Evolutionary conservation across 2,797 vertebrate genomes (phyloP), one percentile per base, ranked within the genome.

Genomic region (Smutsia temminckii): DNA sequence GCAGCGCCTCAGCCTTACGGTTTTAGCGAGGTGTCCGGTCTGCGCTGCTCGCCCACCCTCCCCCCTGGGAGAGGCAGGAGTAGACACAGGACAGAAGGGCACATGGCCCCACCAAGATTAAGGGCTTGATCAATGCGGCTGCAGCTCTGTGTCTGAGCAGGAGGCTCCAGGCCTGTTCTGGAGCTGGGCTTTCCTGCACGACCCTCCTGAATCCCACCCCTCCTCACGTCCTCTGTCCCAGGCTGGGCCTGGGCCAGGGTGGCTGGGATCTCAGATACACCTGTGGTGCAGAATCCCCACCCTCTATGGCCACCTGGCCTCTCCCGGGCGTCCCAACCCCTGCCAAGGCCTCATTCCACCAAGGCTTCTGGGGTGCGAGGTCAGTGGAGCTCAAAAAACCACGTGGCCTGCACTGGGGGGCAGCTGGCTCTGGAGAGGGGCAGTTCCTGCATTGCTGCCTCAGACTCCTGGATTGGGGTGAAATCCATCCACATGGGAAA

Each of bases 341-440:
- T 11, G 11, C 46, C 46, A 46, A 46, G 46, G 9, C 46, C 46
- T 46, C 46, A 46, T 10, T 46, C 46, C 46, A 46, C 46, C 46
- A 11, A 12, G 46, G 46, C 10, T 10, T 12, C 46, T 46, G 46
- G 46, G 46, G 46, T 46, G 46, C 8, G 74, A 34, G 63, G 61
- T 23, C 13, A 6, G 13, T 0, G 0, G 34, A 17, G 14, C 61
- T 37, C 51, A 20, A 23, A 25, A 46, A 49, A 23, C 8, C 2
- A 0, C 32, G 32, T 34, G 0, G 2, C 13, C 37, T 74, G 66
- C 0, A 0, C 21, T 27, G 14, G 9, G 53, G 27, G 83, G 61
- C 71, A 57, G n/a, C 83, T 0, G 14, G 13, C 5, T 13, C 23
- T 8, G 0, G 29, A 42, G 5, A 1, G 2, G 32, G 32, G n/a